Evolutionary conservation across 53 echinoderm and acorn worm genomes (phyloP), one percentile per base, ranked within the genome.

Genomic region (Apostichopus leukothele): DNA sequence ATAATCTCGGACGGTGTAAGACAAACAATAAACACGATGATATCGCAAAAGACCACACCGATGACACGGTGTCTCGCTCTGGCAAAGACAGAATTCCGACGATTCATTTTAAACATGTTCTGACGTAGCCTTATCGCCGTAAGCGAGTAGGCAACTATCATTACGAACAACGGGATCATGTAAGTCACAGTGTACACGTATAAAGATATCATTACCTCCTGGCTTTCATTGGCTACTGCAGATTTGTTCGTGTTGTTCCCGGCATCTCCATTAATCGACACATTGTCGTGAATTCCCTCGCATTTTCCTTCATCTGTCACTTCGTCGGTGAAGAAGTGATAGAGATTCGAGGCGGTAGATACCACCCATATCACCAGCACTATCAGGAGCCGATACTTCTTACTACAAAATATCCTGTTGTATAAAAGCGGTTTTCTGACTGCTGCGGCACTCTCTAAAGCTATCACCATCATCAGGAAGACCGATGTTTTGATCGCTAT

Each of bases 1-100:
- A 85, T 66, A 1, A 85, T 60, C 67, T 85, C 63, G 5, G 61
- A 27, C 12, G 85, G 85, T 5, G 85, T 85, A 5, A 85, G 22
- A n/a, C 85, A 85, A 9, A 85, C 85, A 39, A 85, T 57, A 60
- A 85, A 85, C 50, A 85, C 85, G 50, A 85, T 85, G 9, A 85
- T 85, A 60, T 85, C 85, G 26, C 57, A 60, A 9, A 85, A 19
- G 10, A 85, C 85, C 2, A 85, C 85, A 67, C 85, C 85, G 50
- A 85, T 85, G 5, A 85, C 67, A 5, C 85, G 85, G 27, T 85
- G 50, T 27, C 85, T 59, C 13, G 85, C 85, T 20, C 85, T 57
- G 7, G 66, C 66, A 5, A 85, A 66, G 12, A 85, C 85, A 5
- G 85, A 85, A 60, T 85, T 85, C 5, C 85, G 66, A 11, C 85